Evolutionary conservation across 2,113 vertebrate species (phyloP), one percentile per base, ranked within the genome.

Genomic region (Genyomyrus donnyi): DNA sequence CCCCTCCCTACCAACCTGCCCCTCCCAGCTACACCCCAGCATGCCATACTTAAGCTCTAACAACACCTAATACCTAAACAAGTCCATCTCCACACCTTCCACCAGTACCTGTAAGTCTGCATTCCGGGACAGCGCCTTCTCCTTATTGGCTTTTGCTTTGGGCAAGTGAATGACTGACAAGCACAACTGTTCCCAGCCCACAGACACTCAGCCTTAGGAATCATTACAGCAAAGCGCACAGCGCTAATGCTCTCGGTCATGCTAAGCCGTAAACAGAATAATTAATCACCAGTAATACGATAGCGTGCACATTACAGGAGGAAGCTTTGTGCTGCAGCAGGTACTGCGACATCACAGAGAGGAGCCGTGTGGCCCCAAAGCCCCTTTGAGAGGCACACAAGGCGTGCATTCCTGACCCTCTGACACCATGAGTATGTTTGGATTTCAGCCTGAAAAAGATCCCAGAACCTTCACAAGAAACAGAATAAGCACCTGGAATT

Each of bases 61-160:
- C 90, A 87, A 89, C 88, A 88, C 91, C 91, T 94, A 94, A 91
- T 93, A 80, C 93, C 45, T 48, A 39, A 46, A 19, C 31, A 17
- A 80, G 74, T 39, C 91, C 90, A 31, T 56, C 7, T 74, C 87
- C 39, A 8, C 88, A 89, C 89, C 89, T 89, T 56, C 89, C 87
- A 85, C 90, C 83, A 87, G 91, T 93, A 95, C 94, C 92, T 90
- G 95, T 88, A 95, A 85, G 86, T 92, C 94, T 92, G 89, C 94
- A 96, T 95, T 95, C 94, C 92, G 19, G 83, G 91, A 90, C 77
- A 93, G 91, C 89, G 19, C 88, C 21, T 50, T 15, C 21, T 27
- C 88, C 4, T 58, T 31, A 39, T n/a, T 45, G 35, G 3, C 17
- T 5, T 87, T 49, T 70, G 45, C 27, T 62, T 84, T 46, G 49